Evolutionary conservation across 2,113 vertebrate genomes (phyloP).

Genomic region (Mobula hypostoma): DNA sequence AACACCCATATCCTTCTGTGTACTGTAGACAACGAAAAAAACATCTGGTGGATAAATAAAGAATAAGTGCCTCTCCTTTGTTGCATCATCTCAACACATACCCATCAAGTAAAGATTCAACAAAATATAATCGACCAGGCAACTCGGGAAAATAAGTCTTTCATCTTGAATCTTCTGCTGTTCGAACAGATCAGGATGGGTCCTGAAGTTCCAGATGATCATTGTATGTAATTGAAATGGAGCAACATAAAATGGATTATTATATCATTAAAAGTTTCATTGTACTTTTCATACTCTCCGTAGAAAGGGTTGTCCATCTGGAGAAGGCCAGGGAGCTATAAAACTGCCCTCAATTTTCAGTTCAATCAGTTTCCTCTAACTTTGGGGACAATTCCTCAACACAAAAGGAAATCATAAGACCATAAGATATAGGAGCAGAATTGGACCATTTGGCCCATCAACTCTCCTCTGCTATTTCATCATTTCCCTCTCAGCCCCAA

Average conservation of each 20-base stretch:
- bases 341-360: not conserved
- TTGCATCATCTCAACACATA: not conserved
- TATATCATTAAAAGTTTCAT: not conserved
- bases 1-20: not conserved
- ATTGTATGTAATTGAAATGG: not conserved
- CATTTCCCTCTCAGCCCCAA: too few relatives aligned
- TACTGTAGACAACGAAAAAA: not conserved
- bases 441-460: too few relatives aligned
- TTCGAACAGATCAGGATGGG: not conserved
- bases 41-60: not conserved
- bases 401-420: not conserved
- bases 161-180: not conserved
- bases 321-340: not conserved
- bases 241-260: too few relatives aligned
- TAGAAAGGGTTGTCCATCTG: not conserved
- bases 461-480: too few relatives aligned
- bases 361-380: not conserved
- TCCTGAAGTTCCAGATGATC: not conserved
- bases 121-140: not conserved
- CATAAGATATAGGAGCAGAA: too few relatives aligned
- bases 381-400: not conserved
- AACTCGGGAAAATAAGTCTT: not conserved
- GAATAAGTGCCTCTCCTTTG: not conserved
- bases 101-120: not conserved
- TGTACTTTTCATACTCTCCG: not conserved